These are phyloP conservation scores for Anoplophora glabripennis DNA, from an alignment of 1,140 invertebrate species.

Conservation along the genomic window DNA sequence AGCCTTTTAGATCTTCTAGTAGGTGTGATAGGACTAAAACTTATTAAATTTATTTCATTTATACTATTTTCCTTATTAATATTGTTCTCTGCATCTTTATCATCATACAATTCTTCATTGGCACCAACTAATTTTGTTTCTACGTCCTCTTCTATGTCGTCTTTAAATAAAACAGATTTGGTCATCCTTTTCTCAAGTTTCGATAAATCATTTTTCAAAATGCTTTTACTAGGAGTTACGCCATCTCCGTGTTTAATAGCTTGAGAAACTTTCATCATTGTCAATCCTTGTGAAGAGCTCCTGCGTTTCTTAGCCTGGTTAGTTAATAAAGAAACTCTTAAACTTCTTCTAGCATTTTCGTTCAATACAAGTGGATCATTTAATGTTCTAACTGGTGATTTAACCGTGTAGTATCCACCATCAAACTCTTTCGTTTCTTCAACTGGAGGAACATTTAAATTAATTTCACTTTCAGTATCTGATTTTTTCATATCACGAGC, in stretches of 20 bases:
- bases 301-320: constrained; percentile 1
- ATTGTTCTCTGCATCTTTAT: background rate
- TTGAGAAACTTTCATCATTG: constrained; percentile 35
- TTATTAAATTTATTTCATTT: background rate
- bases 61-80: background rate
- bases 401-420: background rate
- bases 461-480: background rate
- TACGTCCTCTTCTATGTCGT: constrained; percentile 4
- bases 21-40: background rate
- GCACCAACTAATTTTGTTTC: background rate
- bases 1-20: constrained; percentile 2
- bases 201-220: constrained; percentile 25
- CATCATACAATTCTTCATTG: constrained; percentile 1
- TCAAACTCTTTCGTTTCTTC: background rate
- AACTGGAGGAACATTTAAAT: background rate
- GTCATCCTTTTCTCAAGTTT: constrained; percentile 22
- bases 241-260: constrained; percentile 27
- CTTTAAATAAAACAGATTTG: constrained; percentile 35
- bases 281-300: constrained; percentile 26
- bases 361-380: background rate
- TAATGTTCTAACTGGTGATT: background rate
- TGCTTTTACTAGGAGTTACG: constrained; percentile 33
- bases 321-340: constrained; percentile 18
- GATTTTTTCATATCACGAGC: constrained; percentile 25
- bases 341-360: constrained; percentile 7